Evolutionary conservation across 2,888 invertebrate genomes (phyloP).

Genomic region (Chaetoderma sp.): DNA sequence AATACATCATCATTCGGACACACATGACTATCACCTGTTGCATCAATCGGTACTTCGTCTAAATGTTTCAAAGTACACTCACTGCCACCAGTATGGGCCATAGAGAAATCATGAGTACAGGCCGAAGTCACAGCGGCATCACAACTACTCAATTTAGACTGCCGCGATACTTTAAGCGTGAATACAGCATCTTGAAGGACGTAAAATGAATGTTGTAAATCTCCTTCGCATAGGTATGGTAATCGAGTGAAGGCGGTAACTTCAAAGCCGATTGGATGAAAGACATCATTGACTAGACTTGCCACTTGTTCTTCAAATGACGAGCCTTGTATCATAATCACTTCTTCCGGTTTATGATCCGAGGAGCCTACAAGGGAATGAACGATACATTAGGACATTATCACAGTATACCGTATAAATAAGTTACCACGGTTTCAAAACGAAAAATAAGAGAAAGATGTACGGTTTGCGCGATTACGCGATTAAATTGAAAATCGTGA

Average conservation of each 20-base stretch:
- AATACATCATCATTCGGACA: no score
- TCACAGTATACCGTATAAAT: neutral
- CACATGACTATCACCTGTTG: no score
- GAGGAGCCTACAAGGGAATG: constrained; percentile 89
- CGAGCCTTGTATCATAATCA: constrained; percentile 63
- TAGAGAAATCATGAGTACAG: no score
- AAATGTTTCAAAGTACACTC: no score
- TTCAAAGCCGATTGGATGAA: constrained; percentile 79
- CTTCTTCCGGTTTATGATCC: constrained; percentile 63
- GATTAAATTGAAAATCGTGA: no score
- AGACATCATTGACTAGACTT: constrained; percentile 76
- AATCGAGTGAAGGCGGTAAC: constrained; percentile 88
- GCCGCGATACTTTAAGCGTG: constrained; percentile 73
- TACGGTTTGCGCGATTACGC: no score
- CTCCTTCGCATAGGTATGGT: constrained; percentile 97
- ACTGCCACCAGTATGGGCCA: no score
- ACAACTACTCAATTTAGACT: no score
- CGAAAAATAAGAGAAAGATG: no score
- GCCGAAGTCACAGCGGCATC: no score
- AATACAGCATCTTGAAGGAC: constrained; percentile 93
- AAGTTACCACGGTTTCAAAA: no score
- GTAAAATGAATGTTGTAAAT: constrained; percentile 82
- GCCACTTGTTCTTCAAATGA: constrained; percentile 78
- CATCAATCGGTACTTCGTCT: no score
- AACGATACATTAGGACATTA: constrained; percentile 84